Base-by-base conservation (phyloP, 2,888 invertebrate species). In the Phasia obesa region DNA sequence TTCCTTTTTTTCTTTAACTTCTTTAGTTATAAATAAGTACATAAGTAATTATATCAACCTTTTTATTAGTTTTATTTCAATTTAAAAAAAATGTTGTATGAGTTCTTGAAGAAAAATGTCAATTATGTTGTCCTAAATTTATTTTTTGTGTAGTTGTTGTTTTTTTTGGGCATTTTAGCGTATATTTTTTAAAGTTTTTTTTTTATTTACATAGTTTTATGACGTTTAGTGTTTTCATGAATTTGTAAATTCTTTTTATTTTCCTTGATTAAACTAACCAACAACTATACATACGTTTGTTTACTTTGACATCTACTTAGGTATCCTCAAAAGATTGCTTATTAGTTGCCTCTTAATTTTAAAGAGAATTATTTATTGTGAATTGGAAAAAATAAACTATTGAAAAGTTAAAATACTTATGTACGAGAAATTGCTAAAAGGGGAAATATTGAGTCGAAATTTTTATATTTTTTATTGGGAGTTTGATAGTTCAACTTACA, bases 201-300 rank as follows among this genome's bases (percentile, higher is more conserved):
- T 35, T 42, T n/a, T 89, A 88, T 88, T 89, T 89, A 88, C 89
- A 89, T 84, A 86, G 85, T 86, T 60, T 86, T 85, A 38, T 4
- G 47, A 87, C 84, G 85, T 82, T 85, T 85, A 86, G 87, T 88
- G 85, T 83, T 85, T 86, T 86, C 38, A 35, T 64, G 44, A 53
- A 59, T 69, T n/a, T 57, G 44, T 49, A 25, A 57, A 74, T 25
- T 44, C 35, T 47, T 55, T 76, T 60, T 55, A 38, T 53, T 23
- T 38, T 67, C 17, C 67, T 49, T 47, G n/a, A 25, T 51, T 55
- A 78, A 21, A 70, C 71, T 76, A 78, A 79, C 57, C 80, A 80
- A 84, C 71, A 75, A 51, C 17, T 25, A 13, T 73, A 17, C 17
- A 74, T 49, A 78, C 49, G 62, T 65, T 83, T 81, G 62, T 65